Evolutionary conservation across 2,888 invertebrate species (phyloP), one percentile per base, ranked within the genome.

Genomic region (Sphinx pinastri): DNA sequence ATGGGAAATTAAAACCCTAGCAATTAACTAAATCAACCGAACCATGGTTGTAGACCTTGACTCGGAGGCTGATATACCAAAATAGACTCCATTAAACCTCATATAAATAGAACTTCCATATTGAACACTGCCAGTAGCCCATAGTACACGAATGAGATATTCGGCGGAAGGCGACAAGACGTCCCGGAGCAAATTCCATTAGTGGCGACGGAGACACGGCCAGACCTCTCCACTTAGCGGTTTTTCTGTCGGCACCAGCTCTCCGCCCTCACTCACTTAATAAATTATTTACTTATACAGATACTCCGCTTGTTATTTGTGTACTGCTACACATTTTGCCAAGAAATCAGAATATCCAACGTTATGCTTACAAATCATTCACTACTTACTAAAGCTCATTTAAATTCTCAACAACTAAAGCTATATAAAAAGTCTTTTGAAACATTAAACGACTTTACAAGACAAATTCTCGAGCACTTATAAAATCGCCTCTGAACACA

Each of bases 111-210:
- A 16, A 16, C 13, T 11, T 55, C 19, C n/a, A 11, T 55, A 5
- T n/a, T 16, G n/a, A 16, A 55, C 19, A 11, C 11, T 19, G 19
- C 16, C 19, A 38, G 11, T 25, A 68, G 14, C 4, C 14, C 38
- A 47, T 11, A 14, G 25, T 57, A 16, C 47, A n/a, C 38, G 47
- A 19, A 16, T 38, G 38, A 38, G 14, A 54, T 57, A 68, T 57
- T 55, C 19, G 68, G 45, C 78, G 79, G 76, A 76, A 79, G 76
- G 75, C 75, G 80, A 74, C 78, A 79, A 78, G 79, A 74, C 73
- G 73, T 78, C 74, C 76, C 79, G 77, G 77, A 84, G 81, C 76
- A 86, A 88, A 88, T 87, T 87, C 83, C 83, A 88, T 89, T 88
- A 89, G 82, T 74, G 73, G 72, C 77, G 80, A 75, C 74, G 77